Percentiles rank a stretch among this genome's conserved stretches.
Evolutionary conservation across 1,140 invertebrate species (phyloP).

Genomic region (Formica exsecta): DNA sequence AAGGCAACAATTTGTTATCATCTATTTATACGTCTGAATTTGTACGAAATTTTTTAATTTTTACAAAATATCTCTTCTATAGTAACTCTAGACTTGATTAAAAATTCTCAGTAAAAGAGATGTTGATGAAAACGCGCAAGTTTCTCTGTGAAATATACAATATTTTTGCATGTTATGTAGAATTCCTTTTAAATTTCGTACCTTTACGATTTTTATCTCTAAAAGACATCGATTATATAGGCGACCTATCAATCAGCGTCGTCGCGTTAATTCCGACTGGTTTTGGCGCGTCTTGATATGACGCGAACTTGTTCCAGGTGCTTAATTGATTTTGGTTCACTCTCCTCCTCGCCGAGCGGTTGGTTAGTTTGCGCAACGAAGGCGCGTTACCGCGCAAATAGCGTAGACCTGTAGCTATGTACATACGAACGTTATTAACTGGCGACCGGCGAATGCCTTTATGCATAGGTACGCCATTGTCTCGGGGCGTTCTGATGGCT

Average conservation of each 20-base stretch:
- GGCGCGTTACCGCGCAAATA: constrained; percentile 48
- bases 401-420: constrained; percentile 6
- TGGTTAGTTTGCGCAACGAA: constrained; percentile 33
- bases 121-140: neutral
- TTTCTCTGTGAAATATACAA: neutral
- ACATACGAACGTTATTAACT: constrained; percentile 63
- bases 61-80: neutral
- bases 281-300: constrained; percentile 34
- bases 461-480: constrained; percentile 59
- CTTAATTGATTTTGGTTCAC: constrained; percentile 55
- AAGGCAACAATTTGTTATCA: neutral
- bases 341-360: neutral
- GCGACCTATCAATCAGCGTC: neutral
- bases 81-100: neutral
- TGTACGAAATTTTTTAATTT: neutral
- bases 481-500: constrained; percentile 54
- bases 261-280: constrained; percentile 1
- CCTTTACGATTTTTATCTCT: neutral
- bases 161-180: neutral
- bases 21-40: neutral
- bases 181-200: neutral
- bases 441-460: constrained; percentile 54
- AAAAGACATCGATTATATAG: neutral
- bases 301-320: constrained; percentile 40
- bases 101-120: neutral